A percentile compares a stretch with the other conserved stretches of the same genome.
These are phyloP conservation scores for Sclerodermus sp. DNA, from an alignment of 2,888 invertebrate genomes.

Conservation along the genomic window DNA sequence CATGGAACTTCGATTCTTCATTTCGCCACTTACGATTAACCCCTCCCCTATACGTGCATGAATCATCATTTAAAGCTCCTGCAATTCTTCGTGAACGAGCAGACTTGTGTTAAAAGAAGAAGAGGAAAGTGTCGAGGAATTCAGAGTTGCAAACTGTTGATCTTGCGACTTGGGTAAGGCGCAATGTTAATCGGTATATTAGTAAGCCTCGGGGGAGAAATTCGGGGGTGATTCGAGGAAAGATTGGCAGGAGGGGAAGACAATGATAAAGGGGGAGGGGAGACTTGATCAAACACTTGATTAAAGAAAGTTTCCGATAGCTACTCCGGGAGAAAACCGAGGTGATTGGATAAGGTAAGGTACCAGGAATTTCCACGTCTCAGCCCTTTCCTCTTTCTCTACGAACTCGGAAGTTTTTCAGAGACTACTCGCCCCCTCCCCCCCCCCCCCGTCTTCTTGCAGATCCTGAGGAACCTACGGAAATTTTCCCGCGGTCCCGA, in stretches of 20 bases:
- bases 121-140: no score
- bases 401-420: slow-evolving; percentile 29
- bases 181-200: slow-evolving; percentile 16
- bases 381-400: not conserved
- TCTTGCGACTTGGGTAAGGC: not conserved
- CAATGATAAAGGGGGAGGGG: slow-evolving; percentile 20
- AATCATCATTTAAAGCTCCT: no score
- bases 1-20: not conserved
- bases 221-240: slow-evolving; percentile 4
- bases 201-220: not conserved
- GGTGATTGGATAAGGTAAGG: slow-evolving; percentile 42
- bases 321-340: slow-evolving; percentile 32
- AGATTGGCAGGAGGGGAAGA: slow-evolving; percentile 26
- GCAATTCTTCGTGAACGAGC: no score
- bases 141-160: not conserved
- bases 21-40: no score
- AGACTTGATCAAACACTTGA: slow-evolving; percentile 49
- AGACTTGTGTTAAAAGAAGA: no score
- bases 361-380: slow-evolving; percentile 27
- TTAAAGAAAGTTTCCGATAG: slow-evolving; percentile 49
- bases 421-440: slow-evolving; percentile 26
- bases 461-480: slow-evolving; percentile 17
- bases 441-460: slow-evolving; percentile 19
- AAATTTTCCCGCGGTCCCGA: slow-evolving; percentile 14
- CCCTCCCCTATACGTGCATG: no score